These are phyloP conservation scores for Drosophila ercepeae DNA, from an alignment of 1,140 invertebrate genomes.

Conservation along the genomic window DNA sequence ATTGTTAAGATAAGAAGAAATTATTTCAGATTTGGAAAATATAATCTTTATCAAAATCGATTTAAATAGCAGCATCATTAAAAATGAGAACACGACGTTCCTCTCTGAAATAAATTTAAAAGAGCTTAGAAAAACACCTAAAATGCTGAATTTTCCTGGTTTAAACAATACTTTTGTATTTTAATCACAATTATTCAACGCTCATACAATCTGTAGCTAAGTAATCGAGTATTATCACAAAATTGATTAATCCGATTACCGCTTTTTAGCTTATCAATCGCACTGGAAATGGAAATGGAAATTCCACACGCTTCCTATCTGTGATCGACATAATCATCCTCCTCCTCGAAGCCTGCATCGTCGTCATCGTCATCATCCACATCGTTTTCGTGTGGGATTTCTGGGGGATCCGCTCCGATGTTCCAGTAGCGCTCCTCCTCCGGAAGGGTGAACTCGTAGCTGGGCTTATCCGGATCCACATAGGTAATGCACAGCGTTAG, in stretches of 20 bases:
- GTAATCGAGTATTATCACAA: conserved; percentile 4
- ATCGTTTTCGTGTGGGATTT: conserved; percentile 57
- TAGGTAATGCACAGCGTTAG: conserved; percentile 64
- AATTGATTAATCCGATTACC: conserved; percentile 6
- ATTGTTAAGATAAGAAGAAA: not conserved
- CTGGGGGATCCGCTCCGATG: conserved; percentile 43
- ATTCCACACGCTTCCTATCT: conserved; percentile 27
- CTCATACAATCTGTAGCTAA: not conserved
- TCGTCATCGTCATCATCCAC: conserved; percentile 37
- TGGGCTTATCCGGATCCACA: conserved; percentile 38
- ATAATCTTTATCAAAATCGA: not conserved
- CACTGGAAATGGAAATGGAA: not conserved
- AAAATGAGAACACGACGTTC: not conserved
- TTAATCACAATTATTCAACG: conserved; percentile 22
- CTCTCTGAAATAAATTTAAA: too few species aligned
- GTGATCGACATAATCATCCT: conserved; percentile 61
- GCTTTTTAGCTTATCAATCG: conserved; percentile 7
- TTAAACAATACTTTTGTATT: conserved; percentile 2
- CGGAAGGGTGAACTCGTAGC: conserved; percentile 68
- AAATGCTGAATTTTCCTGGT: not conserved
- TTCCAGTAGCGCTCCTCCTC: conserved; percentile 73
- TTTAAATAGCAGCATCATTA: too few species aligned
- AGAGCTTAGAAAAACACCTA: not conserved
- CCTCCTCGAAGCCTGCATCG: conserved; percentile 1
- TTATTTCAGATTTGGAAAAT: too few species aligned